Evolutionary conservation across 2,113 vertebrate genomes (phyloP).

Genomic region (Sminthopsis crassicaudata): DNA sequence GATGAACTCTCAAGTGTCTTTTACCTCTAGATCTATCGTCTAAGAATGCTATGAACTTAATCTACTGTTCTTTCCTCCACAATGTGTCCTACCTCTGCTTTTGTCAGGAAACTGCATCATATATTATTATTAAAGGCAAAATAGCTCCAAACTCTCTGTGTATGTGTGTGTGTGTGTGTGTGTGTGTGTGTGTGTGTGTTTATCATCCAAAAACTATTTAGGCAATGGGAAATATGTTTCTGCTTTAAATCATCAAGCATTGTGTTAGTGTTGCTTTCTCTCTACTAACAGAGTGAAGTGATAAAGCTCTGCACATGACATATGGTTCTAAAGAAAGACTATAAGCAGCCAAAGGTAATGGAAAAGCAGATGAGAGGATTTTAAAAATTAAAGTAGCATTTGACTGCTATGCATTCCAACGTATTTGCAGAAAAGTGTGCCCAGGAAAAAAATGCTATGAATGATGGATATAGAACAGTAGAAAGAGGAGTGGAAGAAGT

Average conservation of each 20-base stretch:
- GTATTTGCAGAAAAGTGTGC: slow-evolving; percentile 49
- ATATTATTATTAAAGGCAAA: background rate
- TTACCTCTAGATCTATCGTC: background rate
- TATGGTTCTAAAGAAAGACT: slow-evolving; percentile 74
- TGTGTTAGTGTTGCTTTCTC: slow-evolving; percentile 51
- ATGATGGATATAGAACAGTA: slow-evolving; percentile 60
- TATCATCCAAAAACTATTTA: slow-evolving; percentile 32
- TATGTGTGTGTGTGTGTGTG: background rate
- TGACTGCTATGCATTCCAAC: slow-evolving; percentile 61
- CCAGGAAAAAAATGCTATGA: slow-evolving; percentile 60
- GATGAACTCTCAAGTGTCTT: background rate
- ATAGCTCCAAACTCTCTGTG: background rate
- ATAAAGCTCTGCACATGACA: slow-evolving; percentile 68
- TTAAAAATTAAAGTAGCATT: slow-evolving; percentile 79
- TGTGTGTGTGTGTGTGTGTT: background rate
- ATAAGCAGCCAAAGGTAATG: slow-evolving; percentile 66
- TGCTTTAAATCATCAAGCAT: slow-evolving; percentile 38
- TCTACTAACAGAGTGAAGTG: slow-evolving; percentile 63
- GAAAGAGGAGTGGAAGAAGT: slow-evolving; percentile 51
- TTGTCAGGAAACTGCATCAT: background rate
- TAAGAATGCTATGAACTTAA: background rate
- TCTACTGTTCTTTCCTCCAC: background rate
- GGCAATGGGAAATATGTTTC: slow-evolving; percentile 44
- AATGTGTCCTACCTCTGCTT: background rate
- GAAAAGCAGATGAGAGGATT: slow-evolving; percentile 70